These are phyloP conservation scores for Forbesichthys papilliferus DNA, from an alignment of 2,113 vertebrate genomes.

Conservation along the genomic window DNA sequence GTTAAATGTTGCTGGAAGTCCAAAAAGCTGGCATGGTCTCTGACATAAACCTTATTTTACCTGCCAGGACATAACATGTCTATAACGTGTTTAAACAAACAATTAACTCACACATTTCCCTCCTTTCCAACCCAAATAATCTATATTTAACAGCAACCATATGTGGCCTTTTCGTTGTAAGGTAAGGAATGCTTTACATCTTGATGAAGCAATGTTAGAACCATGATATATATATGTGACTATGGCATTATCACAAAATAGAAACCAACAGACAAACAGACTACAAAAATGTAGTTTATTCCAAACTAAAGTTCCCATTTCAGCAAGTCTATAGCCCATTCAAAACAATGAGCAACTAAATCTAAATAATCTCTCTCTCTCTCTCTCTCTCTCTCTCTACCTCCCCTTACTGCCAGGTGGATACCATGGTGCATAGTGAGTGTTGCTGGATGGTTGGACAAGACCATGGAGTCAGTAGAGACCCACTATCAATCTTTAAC, in stretches of 20 bases:
- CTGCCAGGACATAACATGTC: slow-evolving; percentile 3
- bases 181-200: not conserved
- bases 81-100: slow-evolving; percentile 23
- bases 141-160: slow-evolving; percentile 4
- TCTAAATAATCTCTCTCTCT: too few species aligned
- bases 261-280: too few species aligned
- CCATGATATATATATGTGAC: too few species aligned
- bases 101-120: not conserved
- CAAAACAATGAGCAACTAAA: too few species aligned
- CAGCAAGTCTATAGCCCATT: too few species aligned
- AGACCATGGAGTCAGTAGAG: slow-evolving; percentile 90
- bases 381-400: too few species aligned
- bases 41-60: slow-evolving; percentile 8
- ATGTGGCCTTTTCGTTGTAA: not conserved
- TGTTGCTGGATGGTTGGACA: slow-evolving; percentile 90
- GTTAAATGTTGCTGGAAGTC: slow-evolving; percentile 12
- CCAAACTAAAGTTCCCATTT: too few species aligned
- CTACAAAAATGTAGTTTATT: too few species aligned
- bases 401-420: slow-evolving; percentile 73
- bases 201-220: too few species aligned
- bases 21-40: not conserved
- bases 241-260: too few species aligned
- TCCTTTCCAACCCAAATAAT: not conserved
- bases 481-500: slow-evolving; percentile 82
- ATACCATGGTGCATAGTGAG: slow-evolving; percentile 89